Conservation (phyloP, 2,888 invertebrate species). For the Euclidia mi region DNA sequence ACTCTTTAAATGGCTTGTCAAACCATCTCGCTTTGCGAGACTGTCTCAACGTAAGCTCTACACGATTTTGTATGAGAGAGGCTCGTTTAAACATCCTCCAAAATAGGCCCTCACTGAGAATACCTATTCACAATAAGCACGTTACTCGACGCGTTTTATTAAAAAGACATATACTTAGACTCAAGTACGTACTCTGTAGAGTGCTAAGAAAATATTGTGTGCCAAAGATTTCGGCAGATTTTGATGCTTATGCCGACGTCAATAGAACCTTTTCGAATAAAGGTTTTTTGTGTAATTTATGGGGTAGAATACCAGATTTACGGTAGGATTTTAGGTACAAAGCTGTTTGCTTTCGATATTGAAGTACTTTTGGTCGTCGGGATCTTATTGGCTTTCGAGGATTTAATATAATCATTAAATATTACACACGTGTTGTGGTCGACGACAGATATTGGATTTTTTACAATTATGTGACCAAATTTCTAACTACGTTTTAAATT, state of each 20-base stretch:
- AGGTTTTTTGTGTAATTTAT: not conserved
- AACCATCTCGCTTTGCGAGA: constrained; percentile 54
- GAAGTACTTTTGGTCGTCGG: too few species aligned
- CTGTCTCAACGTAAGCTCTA: constrained; percentile 42
- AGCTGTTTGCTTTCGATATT: too few species aligned
- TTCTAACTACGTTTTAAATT: too few species aligned
- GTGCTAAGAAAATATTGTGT: constrained; percentile 20
- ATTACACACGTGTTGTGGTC: too few species aligned
- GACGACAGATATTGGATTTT: too few species aligned
- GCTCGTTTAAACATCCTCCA: constrained; percentile 20
- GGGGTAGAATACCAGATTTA: not conserved
- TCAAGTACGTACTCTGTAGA: constrained; percentile 13
- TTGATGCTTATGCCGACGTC: constrained; percentile 5
- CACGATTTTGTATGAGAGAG: constrained; percentile 25
- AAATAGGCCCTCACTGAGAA: constrained; percentile 22
- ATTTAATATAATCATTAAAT: too few species aligned
- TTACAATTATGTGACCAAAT: too few species aligned
- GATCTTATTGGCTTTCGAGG: too few species aligned
- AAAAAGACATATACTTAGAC: constrained; percentile 18
- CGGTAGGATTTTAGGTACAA: not conserved
- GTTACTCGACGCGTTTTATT: constrained; percentile 27
- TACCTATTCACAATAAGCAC: constrained; percentile 40
- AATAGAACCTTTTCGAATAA: not conserved
- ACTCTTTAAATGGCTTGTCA: constrained; percentile 54
- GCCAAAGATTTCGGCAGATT: constrained; percentile 1